Evolutionary conservation across 23 tunicate genomes (phyloP).

Genomic region (Clavelina lepadiformis): DNA sequence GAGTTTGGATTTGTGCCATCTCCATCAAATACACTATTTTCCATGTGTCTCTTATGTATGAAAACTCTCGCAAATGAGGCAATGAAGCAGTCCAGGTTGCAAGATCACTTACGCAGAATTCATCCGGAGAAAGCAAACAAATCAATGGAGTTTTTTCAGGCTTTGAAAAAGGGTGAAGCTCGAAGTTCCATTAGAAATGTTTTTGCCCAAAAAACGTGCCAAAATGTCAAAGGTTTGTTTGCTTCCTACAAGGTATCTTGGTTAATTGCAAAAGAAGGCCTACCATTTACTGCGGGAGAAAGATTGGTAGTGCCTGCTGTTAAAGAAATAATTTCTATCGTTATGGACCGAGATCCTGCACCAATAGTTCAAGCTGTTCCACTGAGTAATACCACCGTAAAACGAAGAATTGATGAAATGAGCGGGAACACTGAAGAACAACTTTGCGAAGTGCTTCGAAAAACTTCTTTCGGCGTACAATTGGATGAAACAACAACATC

Average conservation of each 20-base stretch:
- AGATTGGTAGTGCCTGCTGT: slow-evolving; percentile 20
- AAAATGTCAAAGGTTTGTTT: slow-evolving; percentile 16
- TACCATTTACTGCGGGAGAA: slow-evolving; percentile 29
- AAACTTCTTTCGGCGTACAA: slow-evolving; percentile 25
- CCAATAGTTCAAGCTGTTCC: slow-evolving; percentile 17
- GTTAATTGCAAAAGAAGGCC: slow-evolving; percentile 13
- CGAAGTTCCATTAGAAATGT: slow-evolving; percentile 1
- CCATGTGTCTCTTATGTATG: slow-evolving; percentile 10
- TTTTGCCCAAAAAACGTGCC: slow-evolving; percentile 14
- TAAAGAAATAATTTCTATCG: slow-evolving; percentile 20
- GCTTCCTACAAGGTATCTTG: slow-evolving; percentile 15
- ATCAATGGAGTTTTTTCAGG: slow-evolving; percentile 9
- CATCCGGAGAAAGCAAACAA: slow-evolving; percentile 25
- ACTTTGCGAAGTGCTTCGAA: slow-evolving; percentile 22
- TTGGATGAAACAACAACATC: slow-evolving; percentile 39
- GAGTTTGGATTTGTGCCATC: slow-evolving; percentile 23
- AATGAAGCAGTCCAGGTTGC: slow-evolving; percentile 5
- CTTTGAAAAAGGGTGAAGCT: slow-evolving; percentile 13
- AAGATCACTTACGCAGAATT: slow-evolving; percentile 11
- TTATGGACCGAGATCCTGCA: slow-evolving; percentile 25
- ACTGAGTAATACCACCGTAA: slow-evolving; percentile 26
- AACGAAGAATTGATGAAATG: slow-evolving; percentile 22
- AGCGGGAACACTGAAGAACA: slow-evolving; percentile 17
- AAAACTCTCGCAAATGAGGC: slow-evolving; percentile 18
- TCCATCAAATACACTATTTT: slow-evolving; percentile 12